Percentiles rank a stretch among this genome's conserved stretches.
These are phyloP conservation scores for Empidonax traillii DNA, from an alignment of 2,113 vertebrate genomes.

Conservation along the genomic window DNA sequence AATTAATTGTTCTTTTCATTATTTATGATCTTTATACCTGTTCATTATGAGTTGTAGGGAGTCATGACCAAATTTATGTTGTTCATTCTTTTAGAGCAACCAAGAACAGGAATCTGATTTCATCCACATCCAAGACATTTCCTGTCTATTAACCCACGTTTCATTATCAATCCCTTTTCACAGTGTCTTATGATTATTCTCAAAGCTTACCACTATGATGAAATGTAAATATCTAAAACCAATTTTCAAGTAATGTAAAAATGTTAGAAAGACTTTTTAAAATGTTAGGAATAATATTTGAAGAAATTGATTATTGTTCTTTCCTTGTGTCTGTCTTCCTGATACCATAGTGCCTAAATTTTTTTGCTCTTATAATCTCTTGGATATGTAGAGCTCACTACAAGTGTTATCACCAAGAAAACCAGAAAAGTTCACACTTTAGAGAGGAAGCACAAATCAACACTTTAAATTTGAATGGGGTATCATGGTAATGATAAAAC, in stretches of 20 bases:
- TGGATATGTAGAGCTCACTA: neutral
- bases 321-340: neutral
- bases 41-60: neutral
- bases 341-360: neutral
- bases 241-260: neutral
- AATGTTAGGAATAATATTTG: neutral
- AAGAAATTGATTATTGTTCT: neutral
- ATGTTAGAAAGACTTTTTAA: neutral
- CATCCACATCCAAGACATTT: neutral
- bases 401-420: neutral
- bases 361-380: neutral
- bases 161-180: neutral
- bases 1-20: constrained; percentile 7
- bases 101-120: neutral
- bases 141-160: neutral
- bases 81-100: constrained; percentile 10
- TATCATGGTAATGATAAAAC: neutral
- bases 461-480: neutral
- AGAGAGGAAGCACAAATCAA: neutral
- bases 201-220: neutral
- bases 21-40: neutral
- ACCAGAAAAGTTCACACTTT: neutral
- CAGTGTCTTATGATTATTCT: neutral
- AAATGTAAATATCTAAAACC: neutral
- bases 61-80: neutral